Percentiles rank a stretch among this genome's conserved stretches.
phyloP scores from a whole-genome alignment of 2,797 vertebrate genomes.

The Anabas testudineus region DNA sequence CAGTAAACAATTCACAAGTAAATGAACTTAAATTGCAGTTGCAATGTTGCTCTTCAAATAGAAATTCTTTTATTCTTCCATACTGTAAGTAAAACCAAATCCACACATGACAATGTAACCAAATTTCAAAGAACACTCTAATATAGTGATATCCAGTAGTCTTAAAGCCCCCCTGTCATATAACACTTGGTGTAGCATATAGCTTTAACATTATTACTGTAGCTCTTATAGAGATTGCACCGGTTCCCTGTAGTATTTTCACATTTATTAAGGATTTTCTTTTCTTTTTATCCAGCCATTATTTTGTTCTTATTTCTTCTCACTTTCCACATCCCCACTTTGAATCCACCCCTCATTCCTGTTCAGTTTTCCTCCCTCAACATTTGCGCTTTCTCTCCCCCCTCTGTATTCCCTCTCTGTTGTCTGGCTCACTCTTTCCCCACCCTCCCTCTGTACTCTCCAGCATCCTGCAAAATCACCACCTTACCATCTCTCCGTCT shows the following conservation, averaged over 20 bases:
- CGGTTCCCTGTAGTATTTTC: constrained; percentile 2
- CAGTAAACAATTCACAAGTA: no score
- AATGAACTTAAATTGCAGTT: no score
- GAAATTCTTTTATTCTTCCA: no score
- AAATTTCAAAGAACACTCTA: constrained; percentile 15
- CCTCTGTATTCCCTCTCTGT: constrained; percentile 54
- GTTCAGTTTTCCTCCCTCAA: constrained; percentile 42
- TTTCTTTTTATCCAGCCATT: neutral
- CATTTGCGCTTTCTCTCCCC: constrained; percentile 51
- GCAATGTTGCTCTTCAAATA: no score
- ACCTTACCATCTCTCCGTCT: constrained; percentile 63
- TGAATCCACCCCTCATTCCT: constrained; percentile 15
- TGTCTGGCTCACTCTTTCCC: constrained; percentile 30
- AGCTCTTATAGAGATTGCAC: constrained; percentile 12
- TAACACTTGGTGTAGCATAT: constrained; percentile 8
- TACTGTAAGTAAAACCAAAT: constrained; percentile 1
- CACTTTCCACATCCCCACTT: constrained; percentile 12
- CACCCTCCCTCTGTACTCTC: constrained; percentile 41
- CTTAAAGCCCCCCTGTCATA: constrained; percentile 1
- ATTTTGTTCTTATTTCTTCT: neutral
- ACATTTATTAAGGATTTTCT: neutral
- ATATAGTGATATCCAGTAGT: neutral
- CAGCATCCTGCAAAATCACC: constrained; percentile 70
- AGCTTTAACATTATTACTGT: no score
- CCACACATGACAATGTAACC: constrained; percentile 11